Conservation (phyloP, 2,113 vertebrate species). For the Onychostoma macrolepis region DNA sequence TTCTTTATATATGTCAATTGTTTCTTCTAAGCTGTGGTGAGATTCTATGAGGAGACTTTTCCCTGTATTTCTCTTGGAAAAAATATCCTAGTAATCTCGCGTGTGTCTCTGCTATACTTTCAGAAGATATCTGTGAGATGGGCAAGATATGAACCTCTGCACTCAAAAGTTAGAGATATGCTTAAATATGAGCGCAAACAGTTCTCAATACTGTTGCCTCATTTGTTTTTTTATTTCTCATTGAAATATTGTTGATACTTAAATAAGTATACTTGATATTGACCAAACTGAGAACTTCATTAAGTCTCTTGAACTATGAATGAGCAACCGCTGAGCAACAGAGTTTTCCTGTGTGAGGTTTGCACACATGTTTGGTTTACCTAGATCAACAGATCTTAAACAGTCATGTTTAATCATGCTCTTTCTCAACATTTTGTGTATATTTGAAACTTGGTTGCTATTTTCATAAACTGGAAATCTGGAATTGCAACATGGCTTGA, state of each 20-base stretch:
- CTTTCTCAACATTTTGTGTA: background rate
- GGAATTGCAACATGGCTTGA: background rate
- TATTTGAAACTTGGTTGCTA: background rate
- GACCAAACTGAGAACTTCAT: background rate
- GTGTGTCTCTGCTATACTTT: background rate
- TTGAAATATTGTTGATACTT: background rate
- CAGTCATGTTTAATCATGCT: slow-evolving; percentile 1
- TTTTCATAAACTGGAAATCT: background rate
- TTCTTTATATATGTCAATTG: background rate
- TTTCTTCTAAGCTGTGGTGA: background rate
- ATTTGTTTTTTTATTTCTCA: background rate
- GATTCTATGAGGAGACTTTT: background rate
- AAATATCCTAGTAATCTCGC: background rate
- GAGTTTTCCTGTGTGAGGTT: background rate
- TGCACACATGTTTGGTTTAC: slow-evolving; percentile 15
- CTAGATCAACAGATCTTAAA: background rate
- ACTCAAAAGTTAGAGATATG: background rate
- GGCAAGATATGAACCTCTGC: background rate
- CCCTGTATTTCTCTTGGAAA: background rate
- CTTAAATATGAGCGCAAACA: background rate
- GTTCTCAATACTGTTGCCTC: background rate
- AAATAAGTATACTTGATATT: background rate
- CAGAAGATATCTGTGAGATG: background rate
- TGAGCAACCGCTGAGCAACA: background rate
- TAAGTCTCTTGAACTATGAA: background rate